phyloP scores from a whole-genome alignment of 2,888 invertebrate genomes.

The Nasonia oneida region DNA sequence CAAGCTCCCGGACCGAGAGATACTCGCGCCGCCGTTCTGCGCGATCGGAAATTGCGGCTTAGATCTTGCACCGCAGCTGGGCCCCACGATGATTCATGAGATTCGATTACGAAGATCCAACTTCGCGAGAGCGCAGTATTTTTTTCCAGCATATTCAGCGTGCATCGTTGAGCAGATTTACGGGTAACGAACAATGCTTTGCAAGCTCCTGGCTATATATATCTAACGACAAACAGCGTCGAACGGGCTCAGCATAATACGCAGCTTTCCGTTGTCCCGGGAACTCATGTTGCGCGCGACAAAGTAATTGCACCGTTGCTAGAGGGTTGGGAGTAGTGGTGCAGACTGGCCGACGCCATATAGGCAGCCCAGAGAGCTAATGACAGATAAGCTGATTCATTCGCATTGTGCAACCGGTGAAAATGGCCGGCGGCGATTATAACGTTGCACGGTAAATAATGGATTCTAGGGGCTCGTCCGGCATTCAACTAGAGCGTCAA shows the following conservation, averaged over 20 bases:
- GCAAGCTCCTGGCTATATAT: no score
- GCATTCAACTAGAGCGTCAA: conserved; percentile 77
- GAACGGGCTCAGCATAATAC: no score
- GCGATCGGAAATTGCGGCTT: conserved; percentile 19
- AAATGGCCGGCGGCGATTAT: conserved; percentile 75
- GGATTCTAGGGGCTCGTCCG: conserved; percentile 73
- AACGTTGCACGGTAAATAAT: conserved; percentile 76
- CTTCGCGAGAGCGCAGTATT: not conserved
- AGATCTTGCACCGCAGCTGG: not conserved
- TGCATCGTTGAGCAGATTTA: no score
- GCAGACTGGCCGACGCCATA: not conserved
- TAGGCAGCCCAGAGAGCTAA: not conserved
- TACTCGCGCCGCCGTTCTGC: not conserved
- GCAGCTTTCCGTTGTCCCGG: no score
- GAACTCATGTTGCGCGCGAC: no score
- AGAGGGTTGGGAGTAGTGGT: not conserved
- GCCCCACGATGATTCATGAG: not conserved
- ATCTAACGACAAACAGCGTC: no score
- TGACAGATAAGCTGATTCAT: conserved; percentile 69
- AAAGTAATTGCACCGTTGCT: no score
- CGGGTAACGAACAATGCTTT: no score
- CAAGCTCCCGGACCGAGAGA: not conserved
- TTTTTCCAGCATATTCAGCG: no score
- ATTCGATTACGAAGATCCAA: not conserved
- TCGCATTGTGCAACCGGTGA: conserved; percentile 65